Base-by-base conservation (phyloP, 2,888 invertebrate species). In the Drosophila conformis region DNA sequence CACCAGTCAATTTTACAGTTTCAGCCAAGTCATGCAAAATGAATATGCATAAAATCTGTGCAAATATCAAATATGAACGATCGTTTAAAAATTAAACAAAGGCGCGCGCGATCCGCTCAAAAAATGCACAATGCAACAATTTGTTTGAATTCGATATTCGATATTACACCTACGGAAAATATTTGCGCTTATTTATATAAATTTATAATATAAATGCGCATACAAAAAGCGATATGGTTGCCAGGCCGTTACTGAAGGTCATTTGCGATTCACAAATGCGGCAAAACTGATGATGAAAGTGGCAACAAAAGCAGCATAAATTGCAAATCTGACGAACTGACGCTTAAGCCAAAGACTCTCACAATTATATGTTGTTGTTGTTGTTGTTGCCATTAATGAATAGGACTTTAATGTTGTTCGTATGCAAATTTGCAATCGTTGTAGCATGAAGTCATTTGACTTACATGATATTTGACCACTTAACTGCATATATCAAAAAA, bases 41-140 rank as follows among this genome's bases (percentile, higher is more conserved):
- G 89, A 90, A 78, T 86, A 75, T 83, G 81, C 90, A 87, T 83
- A 80, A 89, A 85, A 77, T 63, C 81, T 67, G 60, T 57, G 67
- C 88, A 85, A 85, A 87, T 73, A 82, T 60, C 52, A 57, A 42
- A 56, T 67, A 33, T 67, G 64, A 56, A 33, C 31, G 49, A n/a
- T 13, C 7, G 13, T 27, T 38, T 54, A 13, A 38, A 27, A 54
- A 21, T 69, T 79, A 68, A 80, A 83, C 61, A 69, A 82, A 69
- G 69, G 53, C 68, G 60, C 38, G 52, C 42, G 52, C 42, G 49
- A 66, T 61, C 49, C 58, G 35, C 42, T 48, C 54, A 67, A 84
- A 67, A 84, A 89, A 67, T 87, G 87, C 85, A 81, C 85, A 46
- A 85, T 60, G 73, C 56, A 33, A 53, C 69, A 64, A 74, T 89